phyloP scores from a whole-genome alignment of 2,797 vertebrate species.

The Potorous gilbertii region DNA sequence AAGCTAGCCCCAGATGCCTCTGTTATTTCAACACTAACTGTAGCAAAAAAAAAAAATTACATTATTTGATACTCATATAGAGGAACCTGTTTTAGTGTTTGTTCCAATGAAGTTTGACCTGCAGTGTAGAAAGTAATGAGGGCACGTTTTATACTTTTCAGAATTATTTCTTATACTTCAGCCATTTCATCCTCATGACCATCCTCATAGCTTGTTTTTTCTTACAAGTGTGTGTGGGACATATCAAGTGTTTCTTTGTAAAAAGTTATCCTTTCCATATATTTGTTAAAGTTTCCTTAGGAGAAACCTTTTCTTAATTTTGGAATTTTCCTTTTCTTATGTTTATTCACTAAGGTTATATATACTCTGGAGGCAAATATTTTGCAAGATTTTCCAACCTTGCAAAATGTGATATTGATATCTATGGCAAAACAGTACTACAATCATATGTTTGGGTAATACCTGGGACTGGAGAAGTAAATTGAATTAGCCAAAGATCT shows the following conservation, averaged over 20 bases:
- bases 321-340: background rate
- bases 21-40: background rate
- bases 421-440: background rate
- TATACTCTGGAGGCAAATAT: background rate
- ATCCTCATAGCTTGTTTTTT: background rate
- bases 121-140: background rate
- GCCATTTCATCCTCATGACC: background rate
- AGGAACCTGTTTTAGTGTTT: background rate
- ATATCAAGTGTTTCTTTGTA: background rate
- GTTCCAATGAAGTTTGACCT: background rate
- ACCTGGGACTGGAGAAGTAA: background rate
- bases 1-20: background rate
- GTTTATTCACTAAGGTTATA: background rate
- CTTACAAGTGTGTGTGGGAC: background rate
- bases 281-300: background rate
- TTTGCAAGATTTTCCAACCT: background rate
- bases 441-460: background rate
- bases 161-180: background rate
- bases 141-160: background rate
- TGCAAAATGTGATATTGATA: background rate
- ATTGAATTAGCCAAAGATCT: background rate
- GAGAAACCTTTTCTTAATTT: background rate
- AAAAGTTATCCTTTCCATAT: background rate
- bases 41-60: background rate
- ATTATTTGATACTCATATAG: background rate